Percentiles rank a stretch among this genome's conserved stretches.
phyloP scores from a whole-genome alignment of 92 coral and sea anemone genomes.

The Hydrozoanthus gracilis region DNA sequence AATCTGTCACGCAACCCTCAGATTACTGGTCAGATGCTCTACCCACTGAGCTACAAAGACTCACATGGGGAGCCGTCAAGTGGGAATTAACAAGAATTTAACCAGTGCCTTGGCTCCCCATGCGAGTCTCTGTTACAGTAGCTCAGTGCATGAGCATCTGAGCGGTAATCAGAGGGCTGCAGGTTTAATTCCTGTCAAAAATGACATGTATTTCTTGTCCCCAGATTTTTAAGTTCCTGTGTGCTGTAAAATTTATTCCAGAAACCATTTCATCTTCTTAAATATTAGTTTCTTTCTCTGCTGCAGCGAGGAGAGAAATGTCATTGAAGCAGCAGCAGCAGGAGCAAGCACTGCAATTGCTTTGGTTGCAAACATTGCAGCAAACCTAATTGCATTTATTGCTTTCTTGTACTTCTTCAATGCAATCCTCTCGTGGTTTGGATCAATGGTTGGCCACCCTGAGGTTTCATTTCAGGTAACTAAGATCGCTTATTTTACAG shows the following conservation, averaged over 20 bases:
- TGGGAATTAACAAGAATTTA: too few species aligned
- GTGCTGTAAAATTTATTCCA: neutral
- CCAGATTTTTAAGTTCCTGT: too few species aligned
- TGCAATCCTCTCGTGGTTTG: conserved; percentile 88
- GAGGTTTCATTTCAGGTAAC: conserved; percentile 48
- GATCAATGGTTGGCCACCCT: conserved; percentile 75
- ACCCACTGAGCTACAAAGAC: too few species aligned
- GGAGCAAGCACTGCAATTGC: conserved; percentile 93
- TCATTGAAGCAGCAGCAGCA: conserved; percentile 95
- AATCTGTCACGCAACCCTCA: too few species aligned
- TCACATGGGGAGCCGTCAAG: too few species aligned
- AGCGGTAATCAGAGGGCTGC: too few species aligned
- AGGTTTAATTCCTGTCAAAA: too few species aligned
- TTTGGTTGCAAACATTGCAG: conserved; percentile 92
- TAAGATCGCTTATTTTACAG: neutral
- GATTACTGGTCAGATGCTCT: too few species aligned
- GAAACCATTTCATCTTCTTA: too few species aligned
- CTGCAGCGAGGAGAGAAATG: conserved; percentile 82
- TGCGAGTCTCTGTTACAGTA: too few species aligned
- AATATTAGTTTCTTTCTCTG: neutral
- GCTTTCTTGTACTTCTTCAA: conserved; percentile 94
- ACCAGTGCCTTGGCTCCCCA: too few species aligned
- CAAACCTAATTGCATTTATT: conserved; percentile 91
- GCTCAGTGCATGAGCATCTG: too few species aligned
- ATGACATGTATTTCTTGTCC: neutral